Evolutionary conservation across 1,140 invertebrate species (phyloP), one percentile per base, ranked within the genome.

Genomic region (Drosophila saltans): DNA sequence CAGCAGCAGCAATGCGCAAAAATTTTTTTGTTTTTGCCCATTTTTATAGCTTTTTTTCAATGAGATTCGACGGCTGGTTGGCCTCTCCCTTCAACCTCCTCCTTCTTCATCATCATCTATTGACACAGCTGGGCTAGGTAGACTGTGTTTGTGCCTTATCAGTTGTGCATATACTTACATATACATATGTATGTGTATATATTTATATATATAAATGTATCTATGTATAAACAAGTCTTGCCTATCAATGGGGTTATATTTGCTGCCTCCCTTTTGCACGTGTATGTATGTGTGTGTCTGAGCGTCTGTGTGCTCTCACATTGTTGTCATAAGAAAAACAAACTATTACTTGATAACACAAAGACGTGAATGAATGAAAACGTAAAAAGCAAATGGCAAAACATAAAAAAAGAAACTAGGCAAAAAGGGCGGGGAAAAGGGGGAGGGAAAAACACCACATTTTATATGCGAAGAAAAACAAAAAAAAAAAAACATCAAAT

Each of bases 211-310:
- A 16, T 43, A n/a, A 43, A 43, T 43, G 41, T 43, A 43, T 58
- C 48, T 65, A n/a, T 16, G 16, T 16, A 16, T 66, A 28, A 71
- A 48, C 75, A 70, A 69, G 59, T 72, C 11, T 70, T 59, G 66
- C 64, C 79, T 79, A 79, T 79, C 83, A 86, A 86, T 88, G 84
- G 83, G 76, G 72, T 72, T 81, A 78, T 81, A 10, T 45, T 26
- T 40, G 36, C 40, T 60, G 64, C 63, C 45, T 52, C 8, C 45
- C 21, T 52, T 9, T 9, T n/a, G 8, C 21, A 4, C 24, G 45
- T 52, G 21, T 26, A 21, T 52, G 26, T 70, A 36, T 41, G 39
- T 45, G 57, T 67, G 6, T 63, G 43, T 72, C 48, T 78, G 76
- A 68, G 73, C 58, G 77, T 65, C 63, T 62, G 66, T 73, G 36